A percentile compares a stretch with the other conserved stretches of the same genome.
Conservation (phyloP, 2,113 vertebrate genomes). For the Oenanthe melanoleuca region DNA sequence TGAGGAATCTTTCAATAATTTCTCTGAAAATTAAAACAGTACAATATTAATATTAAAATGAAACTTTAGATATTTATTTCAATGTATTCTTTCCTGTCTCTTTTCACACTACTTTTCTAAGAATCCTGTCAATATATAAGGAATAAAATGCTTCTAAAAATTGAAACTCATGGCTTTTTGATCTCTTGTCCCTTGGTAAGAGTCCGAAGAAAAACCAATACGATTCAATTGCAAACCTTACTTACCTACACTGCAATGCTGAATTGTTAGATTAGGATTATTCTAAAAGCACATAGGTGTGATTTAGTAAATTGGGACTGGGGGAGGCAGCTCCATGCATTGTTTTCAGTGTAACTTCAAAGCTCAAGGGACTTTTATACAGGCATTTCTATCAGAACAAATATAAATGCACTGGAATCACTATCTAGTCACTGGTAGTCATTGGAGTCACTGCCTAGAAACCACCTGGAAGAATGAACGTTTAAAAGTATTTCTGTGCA, state of each 20-base stretch:
- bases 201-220: background rate
- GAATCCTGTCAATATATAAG: background rate
- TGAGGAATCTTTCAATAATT: background rate
- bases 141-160: background rate
- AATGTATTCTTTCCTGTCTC: background rate
- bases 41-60: background rate
- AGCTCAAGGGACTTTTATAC: background rate
- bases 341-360: background rate
- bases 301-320: background rate
- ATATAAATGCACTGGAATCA: background rate
- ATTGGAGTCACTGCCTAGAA: background rate
- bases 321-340: background rate
- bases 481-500: background rate
- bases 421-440: background rate
- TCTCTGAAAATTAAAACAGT: slow-evolving; percentile 33
- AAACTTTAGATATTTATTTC: background rate
- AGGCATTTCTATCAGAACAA: background rate
- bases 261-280: background rate
- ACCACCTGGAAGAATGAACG: background rate
- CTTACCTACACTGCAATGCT: background rate
- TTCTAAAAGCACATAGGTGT: background rate
- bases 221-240: background rate
- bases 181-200: background rate
- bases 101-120: background rate
- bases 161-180: background rate